Evolutionary conservation across 1,140 invertebrate species (phyloP).

Genomic region (Anastrepha obliqua): DNA sequence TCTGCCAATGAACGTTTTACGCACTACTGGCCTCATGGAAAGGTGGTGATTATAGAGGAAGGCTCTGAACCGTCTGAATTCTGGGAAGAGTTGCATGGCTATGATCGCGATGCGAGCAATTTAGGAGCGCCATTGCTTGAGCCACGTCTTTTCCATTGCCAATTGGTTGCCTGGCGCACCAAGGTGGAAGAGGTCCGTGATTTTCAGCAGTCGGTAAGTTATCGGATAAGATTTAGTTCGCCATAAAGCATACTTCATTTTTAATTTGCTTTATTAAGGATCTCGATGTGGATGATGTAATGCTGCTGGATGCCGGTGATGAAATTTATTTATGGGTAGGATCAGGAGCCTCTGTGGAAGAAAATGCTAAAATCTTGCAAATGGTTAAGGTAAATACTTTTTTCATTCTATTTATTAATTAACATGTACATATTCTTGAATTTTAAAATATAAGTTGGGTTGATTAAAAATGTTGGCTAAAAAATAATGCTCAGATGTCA

Average conservation of each 20-base stretch:
- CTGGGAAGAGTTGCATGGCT: conserved; percentile 84
- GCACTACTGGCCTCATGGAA: conserved; percentile 75
- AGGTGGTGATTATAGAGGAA: conserved; percentile 78
- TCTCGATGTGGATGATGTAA: conserved; percentile 84
- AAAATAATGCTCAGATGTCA: too few species aligned
- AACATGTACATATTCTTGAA: too few species aligned
- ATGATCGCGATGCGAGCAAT: conserved; percentile 75
- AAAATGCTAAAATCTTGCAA: conserved; percentile 76
- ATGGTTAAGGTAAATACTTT: conserved; percentile 64
- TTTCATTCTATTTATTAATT: not conserved
- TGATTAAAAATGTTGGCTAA: too few species aligned
- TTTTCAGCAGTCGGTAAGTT: conserved; percentile 77
- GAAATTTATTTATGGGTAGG: conserved; percentile 87
- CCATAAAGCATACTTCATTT: not conserved
- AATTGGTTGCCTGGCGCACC: conserved; percentile 78
- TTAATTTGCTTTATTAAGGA: conserved; percentile 75
- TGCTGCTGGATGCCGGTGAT: conserved; percentile 84
- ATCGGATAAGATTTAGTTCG: not conserved
- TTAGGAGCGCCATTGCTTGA: conserved; percentile 73
- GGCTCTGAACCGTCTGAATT: conserved; percentile 84
- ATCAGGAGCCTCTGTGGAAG: conserved; percentile 80
- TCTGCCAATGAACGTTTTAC: conserved; percentile 77
- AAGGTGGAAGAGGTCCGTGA: conserved; percentile 81
- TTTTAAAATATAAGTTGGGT: too few species aligned
- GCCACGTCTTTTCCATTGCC: conserved; percentile 82